phyloP scores from a whole-genome alignment of 2,888 invertebrate species.

The Argyresthia albistria region DNA sequence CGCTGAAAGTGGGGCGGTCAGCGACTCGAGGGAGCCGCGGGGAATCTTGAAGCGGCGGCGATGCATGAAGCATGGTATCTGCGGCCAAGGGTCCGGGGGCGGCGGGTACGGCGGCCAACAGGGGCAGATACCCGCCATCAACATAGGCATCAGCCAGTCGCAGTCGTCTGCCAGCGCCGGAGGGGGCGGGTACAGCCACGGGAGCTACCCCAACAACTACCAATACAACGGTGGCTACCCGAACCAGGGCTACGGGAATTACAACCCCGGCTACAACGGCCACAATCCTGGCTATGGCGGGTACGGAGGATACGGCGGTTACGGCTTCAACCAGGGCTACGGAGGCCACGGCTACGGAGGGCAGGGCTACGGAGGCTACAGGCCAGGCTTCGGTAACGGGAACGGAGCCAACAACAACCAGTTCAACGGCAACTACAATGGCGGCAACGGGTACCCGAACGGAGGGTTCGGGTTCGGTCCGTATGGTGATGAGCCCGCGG shows the following conservation, averaged over 20 bases:
- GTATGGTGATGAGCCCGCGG: conserved; percentile 26
- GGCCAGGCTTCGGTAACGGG: conserved; percentile 40
- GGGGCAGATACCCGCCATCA: conserved; percentile 34
- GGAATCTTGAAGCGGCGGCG: conserved; percentile 16
- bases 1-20: conserved; percentile 16
- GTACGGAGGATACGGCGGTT: conserved; percentile 13
- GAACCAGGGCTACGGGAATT: conserved; percentile 14
- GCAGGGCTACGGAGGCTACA: conserved; percentile 14
- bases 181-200: conserved; percentile 35
- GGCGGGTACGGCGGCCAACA: conserved; percentile 14
- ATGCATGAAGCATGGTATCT: conserved; percentile 40
- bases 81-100: conserved; percentile 17
- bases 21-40: conserved; percentile 26
- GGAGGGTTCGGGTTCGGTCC: conserved; percentile 27
- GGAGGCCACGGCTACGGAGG: conserved; percentile 26
- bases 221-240: conserved; percentile 24
- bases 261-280: conserved; percentile 22
- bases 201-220: conserved; percentile 40
- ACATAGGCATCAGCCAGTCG: conserved; percentile 61
- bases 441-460: conserved; percentile 14
- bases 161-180: conserved; percentile 50
- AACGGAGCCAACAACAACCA: conserved; percentile 44
- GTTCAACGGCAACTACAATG: conserved; percentile 55
- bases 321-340: conserved; percentile 6
- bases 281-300: conserved; percentile 29